Base-by-base conservation (phyloP, 1,140 invertebrate species). In the Argopecten irradians region DNA sequence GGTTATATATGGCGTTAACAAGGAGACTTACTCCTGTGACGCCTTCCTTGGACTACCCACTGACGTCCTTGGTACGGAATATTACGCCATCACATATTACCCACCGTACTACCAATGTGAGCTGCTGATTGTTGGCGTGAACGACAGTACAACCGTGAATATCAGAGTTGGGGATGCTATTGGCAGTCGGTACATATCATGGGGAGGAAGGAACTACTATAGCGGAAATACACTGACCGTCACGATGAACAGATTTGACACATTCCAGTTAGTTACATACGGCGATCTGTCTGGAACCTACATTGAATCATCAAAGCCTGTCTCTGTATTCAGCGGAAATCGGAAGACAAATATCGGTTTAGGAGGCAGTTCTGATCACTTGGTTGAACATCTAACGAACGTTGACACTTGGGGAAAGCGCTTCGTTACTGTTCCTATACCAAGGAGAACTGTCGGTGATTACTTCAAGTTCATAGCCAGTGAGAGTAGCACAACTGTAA, bases 11-110 rank as follows among this genome's bases (percentile, higher is more conserved):
- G 91, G 91, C 16, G 90, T 91, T 0, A 94, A 94, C 90, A 91
- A 91, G 83, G 90, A 93, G 34, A 85, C 36, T 9, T 91, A 92
- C 28, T 93, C 93, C 2, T 93, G 91, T 14, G 94, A 94, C 84
- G 93, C 92, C 19, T 94, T 92, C 86, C 85, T 94, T 8, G 93
- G 92, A 8, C 84, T 94, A 13, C 94, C 94, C 3, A 87, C 86
- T 0, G 90, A 94, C 36, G 91, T 92, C 2, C 86, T 94, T 11
- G 93, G 93, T 16, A 90, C 35, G 14, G 90, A 93, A 19, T 94
- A 94, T 87, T 94, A 93, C 84, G 86, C 92, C 3, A 86, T 94
- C 11, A 88, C 90, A 0, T 94, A 92, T 84, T 86, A 86, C 22
- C 91, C 91, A 7, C 84, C 91, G n/a, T 36, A 55, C n/a, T 71